Evolutionary conservation across 2,888 invertebrate genomes (phyloP).

Genomic region (Stenotaenia linearis): DNA sequence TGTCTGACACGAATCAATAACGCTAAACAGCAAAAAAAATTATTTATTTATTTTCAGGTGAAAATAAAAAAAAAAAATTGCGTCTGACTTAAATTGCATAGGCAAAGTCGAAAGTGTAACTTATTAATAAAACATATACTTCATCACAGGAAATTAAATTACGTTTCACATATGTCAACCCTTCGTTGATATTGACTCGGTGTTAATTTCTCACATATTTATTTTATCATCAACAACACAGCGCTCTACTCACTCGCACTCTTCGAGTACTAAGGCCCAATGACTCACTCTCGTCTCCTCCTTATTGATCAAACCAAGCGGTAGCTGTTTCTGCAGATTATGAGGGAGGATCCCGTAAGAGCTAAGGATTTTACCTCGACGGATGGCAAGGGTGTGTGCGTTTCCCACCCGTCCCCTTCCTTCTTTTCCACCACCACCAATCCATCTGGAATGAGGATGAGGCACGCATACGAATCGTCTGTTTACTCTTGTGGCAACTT

Average conservation of each 20-base stretch:
- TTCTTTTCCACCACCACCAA: neutral
- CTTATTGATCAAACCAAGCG: neutral
- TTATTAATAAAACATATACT: neutral
- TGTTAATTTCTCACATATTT: neutral
- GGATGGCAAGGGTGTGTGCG: neutral
- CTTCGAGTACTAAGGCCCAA: neutral
- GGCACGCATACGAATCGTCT: slow-evolving; percentile 27
- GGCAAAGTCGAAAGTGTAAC: neutral
- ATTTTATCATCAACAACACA: neutral
- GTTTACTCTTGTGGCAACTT: slow-evolving; percentile 28
- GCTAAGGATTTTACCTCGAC: neutral
- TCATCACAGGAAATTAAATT: neutral
- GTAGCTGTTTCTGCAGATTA: neutral
- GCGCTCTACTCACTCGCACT: neutral
- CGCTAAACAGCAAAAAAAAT: neutral
- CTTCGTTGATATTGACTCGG: neutral
- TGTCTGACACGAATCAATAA: neutral
- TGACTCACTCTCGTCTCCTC: neutral
- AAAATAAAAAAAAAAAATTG: neutral
- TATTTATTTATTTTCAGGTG: neutral
- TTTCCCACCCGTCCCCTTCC: neutral
- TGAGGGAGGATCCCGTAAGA: neutral
- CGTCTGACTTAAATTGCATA: neutral
- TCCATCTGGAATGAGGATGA: slow-evolving; percentile 7
- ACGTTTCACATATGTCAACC: neutral